Percentiles rank a stretch among this genome's conserved stretches.
Conservation (phyloP, 1,140 invertebrate genomes). For the Hypothenemus hampei region DNA sequence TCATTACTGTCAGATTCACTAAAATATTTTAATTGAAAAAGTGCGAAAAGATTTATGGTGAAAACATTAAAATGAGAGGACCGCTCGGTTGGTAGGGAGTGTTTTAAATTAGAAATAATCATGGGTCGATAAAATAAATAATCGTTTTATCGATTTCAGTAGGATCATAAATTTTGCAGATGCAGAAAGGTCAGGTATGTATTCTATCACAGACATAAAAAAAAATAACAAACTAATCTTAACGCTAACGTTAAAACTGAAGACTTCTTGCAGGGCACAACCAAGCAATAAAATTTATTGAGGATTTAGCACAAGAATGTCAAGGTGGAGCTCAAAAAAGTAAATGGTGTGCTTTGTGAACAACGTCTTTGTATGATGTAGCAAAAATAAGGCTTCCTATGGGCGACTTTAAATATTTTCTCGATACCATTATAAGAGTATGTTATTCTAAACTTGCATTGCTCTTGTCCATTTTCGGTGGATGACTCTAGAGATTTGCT, state of each 20-base stretch:
- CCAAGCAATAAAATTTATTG: constrained; percentile 16
- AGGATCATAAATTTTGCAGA: constrained; percentile 10
- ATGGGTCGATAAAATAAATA: not conserved
- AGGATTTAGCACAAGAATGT: constrained; percentile 18
- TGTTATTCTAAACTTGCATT: too few relatives aligned
- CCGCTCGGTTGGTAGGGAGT: constrained; percentile 7
- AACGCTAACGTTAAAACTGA: too few relatives aligned
- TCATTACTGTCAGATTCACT: not conserved
- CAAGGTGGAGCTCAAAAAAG: constrained; percentile 2
- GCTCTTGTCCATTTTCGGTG: too few relatives aligned
- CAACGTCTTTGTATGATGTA: constrained; percentile 12
- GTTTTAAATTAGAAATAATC: constrained; percentile 15
- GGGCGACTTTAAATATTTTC: too few relatives aligned
- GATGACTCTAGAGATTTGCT: too few relatives aligned
- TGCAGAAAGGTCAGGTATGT: not conserved
- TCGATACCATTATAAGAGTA: too few relatives aligned
- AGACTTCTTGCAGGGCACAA: not conserved
- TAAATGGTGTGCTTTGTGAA: constrained; percentile 1
- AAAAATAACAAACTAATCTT: too few relatives aligned
- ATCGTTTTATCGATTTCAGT: constrained; percentile 11
- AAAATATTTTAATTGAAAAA: not conserved
- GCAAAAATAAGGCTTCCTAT: constrained; percentile 3
- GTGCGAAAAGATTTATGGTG: constrained; percentile 3
- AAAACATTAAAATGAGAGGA: constrained; percentile 12
- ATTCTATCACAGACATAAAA: constrained; percentile 1